Conservation (phyloP, 2,888 invertebrate genomes). For the Cryptus armator region DNA sequence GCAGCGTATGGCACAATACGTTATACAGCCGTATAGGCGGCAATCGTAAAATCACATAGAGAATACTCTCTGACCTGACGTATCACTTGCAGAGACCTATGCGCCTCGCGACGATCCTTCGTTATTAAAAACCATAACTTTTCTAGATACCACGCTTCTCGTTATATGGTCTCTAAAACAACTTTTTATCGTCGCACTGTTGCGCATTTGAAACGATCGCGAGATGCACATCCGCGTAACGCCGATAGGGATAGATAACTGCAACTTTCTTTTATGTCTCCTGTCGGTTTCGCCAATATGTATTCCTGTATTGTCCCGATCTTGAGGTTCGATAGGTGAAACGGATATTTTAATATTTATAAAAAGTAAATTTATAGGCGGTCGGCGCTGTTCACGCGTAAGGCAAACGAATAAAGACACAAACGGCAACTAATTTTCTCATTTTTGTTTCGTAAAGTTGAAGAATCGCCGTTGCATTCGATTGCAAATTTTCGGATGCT, state of each 20-base stretch:
- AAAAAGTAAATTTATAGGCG: conserved; percentile 54
- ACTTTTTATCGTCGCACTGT: conserved; percentile 23
- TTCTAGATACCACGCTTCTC: conserved; percentile 56
- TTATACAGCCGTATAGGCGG: not conserved
- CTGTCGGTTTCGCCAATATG: too few species aligned
- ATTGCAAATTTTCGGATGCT: too few species aligned
- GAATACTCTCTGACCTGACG: conserved; percentile 37
- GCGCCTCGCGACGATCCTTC: conserved; percentile 65
- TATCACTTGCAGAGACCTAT: conserved; percentile 13
- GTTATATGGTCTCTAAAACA: conserved; percentile 69
- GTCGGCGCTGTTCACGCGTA: too few species aligned
- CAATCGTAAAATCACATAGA: conserved; percentile 17
- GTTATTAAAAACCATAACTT: conserved; percentile 71
- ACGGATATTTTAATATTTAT: conserved; percentile 70
- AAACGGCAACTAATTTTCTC: too few species aligned
- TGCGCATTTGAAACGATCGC: not conserved
- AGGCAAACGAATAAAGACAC: too few species aligned
- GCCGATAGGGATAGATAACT: conserved; percentile 19
- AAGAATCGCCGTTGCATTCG: too few species aligned
- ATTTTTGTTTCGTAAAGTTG: too few species aligned
- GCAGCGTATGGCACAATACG: conserved; percentile 19
- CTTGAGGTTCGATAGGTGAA: conserved; percentile 49
- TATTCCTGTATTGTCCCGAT: not conserved
- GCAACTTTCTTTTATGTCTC: conserved; percentile 48
- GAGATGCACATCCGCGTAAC: conserved; percentile 12